Conservation (phyloP, 1,140 invertebrate genomes). For the Caenorhabditis brenneri region DNA sequence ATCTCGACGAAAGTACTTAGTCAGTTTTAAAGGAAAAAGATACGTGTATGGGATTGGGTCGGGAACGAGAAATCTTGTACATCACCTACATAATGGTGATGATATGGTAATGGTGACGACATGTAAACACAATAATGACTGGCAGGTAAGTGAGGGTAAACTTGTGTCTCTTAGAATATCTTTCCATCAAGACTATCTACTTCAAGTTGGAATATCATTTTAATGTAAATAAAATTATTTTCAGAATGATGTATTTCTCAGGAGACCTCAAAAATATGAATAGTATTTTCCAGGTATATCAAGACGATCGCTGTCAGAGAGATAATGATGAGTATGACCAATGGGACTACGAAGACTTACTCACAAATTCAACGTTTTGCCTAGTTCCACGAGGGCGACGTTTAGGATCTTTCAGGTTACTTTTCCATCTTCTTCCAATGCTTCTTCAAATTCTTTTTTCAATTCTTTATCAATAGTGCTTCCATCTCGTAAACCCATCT, state of each 20-base stretch:
- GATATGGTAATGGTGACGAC: constrained; percentile 97
- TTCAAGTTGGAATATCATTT: too few species aligned
- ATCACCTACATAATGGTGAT: constrained; percentile 93
- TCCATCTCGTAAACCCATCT: too few species aligned
- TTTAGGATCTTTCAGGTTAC: constrained; percentile 92
- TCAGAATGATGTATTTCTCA: too few species aligned
- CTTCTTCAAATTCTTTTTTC: too few species aligned
- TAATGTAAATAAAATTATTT: too few species aligned
- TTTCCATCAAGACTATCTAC: too few species aligned
- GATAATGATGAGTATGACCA: constrained; percentile 97
- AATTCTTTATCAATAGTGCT: too few species aligned
- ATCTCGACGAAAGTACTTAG: constrained; percentile 80
- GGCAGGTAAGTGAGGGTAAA: constrained; percentile 84
- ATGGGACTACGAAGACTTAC: constrained; percentile 92
- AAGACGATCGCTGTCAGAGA: constrained; percentile 89
- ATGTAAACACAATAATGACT: constrained; percentile 95
- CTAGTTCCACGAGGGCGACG: constrained; percentile 93
- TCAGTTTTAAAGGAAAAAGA: constrained; percentile 94
- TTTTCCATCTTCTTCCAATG: constrained; percentile 88
- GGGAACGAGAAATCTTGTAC: constrained; percentile 93
- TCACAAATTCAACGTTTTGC: constrained; percentile 97
- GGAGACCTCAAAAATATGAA: too few species aligned
- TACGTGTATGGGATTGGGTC: constrained; percentile 98
- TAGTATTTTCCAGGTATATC: constrained; percentile 30
- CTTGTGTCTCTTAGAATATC: neutral